Percentiles rank a stretch among this genome's conserved stretches.
These are phyloP conservation scores for Oncorhynchus clarkii DNA, from an alignment of 2,113 vertebrate species.

Conservation along the genomic window DNA sequence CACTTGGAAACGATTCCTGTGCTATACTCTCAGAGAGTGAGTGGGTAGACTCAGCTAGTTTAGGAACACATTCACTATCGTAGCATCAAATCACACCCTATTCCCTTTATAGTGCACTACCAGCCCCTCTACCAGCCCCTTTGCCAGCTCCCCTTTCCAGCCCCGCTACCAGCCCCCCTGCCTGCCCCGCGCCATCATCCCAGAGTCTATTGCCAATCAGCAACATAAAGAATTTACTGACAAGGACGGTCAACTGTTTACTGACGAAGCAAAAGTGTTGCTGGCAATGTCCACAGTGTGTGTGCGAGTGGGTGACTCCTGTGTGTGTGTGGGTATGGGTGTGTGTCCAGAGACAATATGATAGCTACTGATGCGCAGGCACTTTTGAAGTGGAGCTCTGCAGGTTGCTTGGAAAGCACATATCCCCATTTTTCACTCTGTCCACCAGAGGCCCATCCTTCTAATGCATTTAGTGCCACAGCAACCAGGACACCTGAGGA, in stretches of 20 bases:
- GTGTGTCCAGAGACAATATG: not conserved
- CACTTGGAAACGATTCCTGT: not conserved
- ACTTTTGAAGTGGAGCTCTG: constrained; percentile 48
- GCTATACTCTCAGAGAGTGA: not conserved
- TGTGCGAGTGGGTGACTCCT: constrained; percentile 30
- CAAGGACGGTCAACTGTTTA: constrained; percentile 81
- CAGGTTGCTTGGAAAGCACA: constrained; percentile 31
- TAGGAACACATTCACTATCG: not conserved
- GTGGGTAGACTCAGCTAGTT: not conserved
- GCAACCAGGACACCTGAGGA: constrained; percentile 34
- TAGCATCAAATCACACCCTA: not conserved
- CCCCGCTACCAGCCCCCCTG: not conserved
- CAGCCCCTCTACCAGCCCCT: too few species aligned
- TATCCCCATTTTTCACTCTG: not conserved
- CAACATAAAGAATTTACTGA: constrained; percentile 76
- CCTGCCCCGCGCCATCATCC: constrained; percentile 40
- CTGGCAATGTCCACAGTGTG: constrained; percentile 61
- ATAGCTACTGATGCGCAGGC: constrained; percentile 30
- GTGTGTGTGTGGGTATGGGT: not conserved
- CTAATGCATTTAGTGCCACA: constrained; percentile 44
- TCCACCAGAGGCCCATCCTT: constrained; percentile 47
- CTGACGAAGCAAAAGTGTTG: constrained; percentile 78
- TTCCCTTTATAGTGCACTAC: too few species aligned
- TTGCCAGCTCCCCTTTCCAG: not conserved
- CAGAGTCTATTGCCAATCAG: constrained; percentile 63